Evolutionary conservation across 1,140 invertebrate genomes (phyloP).

Genomic region (Cotesia chilonis): DNA sequence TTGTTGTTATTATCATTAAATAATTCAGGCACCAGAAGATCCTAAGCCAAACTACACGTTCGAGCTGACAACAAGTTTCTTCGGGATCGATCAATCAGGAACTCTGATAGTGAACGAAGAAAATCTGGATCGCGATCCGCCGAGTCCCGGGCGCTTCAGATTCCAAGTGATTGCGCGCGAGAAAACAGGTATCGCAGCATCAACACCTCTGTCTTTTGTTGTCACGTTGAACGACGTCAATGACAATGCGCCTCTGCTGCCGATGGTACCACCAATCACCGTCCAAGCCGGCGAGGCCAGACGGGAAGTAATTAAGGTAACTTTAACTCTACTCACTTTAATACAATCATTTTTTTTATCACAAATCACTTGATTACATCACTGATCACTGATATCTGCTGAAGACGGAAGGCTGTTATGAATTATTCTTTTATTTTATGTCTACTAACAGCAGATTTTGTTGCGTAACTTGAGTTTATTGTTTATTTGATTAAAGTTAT

Average conservation of each 20-base stretch:
- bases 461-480: too few species aligned
- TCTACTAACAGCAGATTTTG: too few species aligned
- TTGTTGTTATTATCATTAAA: neutral
- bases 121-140: constrained; percentile 86
- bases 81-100: constrained; percentile 79
- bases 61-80: constrained; percentile 85
- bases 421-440: neutral
- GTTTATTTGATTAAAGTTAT: too few species aligned
- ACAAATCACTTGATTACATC: neutral
- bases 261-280: constrained; percentile 78
- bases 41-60: constrained; percentile 80
- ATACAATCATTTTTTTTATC: neutral
- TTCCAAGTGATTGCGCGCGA: constrained; percentile 87
- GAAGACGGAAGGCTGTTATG: neutral
- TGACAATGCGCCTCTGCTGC: constrained; percentile 82
- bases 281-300: constrained; percentile 83
- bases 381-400: neutral
- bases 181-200: constrained; percentile 78
- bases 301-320: constrained; percentile 77
- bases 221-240: constrained; percentile 85
- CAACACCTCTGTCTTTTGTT: constrained; percentile 79
- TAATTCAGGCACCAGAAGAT: constrained; percentile 70
- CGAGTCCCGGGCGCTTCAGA: constrained; percentile 82
- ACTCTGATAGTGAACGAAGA: constrained; percentile 82
- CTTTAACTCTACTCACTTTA: constrained; percentile 25